phyloP scores from a whole-genome alignment of 2,113 vertebrate genomes.

The Podocnemis expansa region DNA sequence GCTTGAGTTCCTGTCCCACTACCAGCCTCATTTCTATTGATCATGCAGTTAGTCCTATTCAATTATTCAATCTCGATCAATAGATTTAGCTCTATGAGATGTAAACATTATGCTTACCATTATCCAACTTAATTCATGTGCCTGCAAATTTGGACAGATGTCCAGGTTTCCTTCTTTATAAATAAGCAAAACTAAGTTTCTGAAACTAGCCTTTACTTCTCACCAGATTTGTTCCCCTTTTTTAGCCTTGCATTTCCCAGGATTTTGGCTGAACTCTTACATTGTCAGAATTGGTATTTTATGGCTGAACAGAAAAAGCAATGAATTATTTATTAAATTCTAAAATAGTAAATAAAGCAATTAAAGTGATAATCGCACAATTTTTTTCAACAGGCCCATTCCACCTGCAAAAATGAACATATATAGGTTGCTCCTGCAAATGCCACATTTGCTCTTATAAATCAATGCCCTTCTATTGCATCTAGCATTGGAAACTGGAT shows the following conservation, averaged over 20 bases:
- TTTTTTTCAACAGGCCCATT: constrained; percentile 14
- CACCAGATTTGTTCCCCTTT: background rate
- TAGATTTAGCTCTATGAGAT: constrained; percentile 55
- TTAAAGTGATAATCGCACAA: background rate
- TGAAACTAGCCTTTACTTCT: background rate
- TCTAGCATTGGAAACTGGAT: constrained; percentile 16
- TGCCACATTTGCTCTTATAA: constrained; percentile 3
- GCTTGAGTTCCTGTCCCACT: constrained; percentile 18
- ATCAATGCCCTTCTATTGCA: background rate
- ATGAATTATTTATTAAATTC: constrained; percentile 32
- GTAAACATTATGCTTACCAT: constrained; percentile 39
- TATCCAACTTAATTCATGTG: constrained; percentile 25
- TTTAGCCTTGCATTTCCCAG: background rate
- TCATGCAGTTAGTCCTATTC: constrained; percentile 69
- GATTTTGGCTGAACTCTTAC: background rate
- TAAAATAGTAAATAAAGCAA: constrained; percentile 45
- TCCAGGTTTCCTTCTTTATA: background rate
- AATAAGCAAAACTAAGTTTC: background rate
- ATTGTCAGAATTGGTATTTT: background rate
- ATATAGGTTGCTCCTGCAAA: constrained; percentile 8
- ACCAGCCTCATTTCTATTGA: constrained; percentile 63
- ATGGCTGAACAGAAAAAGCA: background rate
- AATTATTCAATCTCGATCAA: constrained; percentile 76
- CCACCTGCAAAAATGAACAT: background rate
- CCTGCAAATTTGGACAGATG: constrained; percentile 10